Evolutionary conservation across 2,113 vertebrate species (phyloP), one percentile per base, ranked within the genome.

Genomic region (Picathartes gymnocephalus): DNA sequence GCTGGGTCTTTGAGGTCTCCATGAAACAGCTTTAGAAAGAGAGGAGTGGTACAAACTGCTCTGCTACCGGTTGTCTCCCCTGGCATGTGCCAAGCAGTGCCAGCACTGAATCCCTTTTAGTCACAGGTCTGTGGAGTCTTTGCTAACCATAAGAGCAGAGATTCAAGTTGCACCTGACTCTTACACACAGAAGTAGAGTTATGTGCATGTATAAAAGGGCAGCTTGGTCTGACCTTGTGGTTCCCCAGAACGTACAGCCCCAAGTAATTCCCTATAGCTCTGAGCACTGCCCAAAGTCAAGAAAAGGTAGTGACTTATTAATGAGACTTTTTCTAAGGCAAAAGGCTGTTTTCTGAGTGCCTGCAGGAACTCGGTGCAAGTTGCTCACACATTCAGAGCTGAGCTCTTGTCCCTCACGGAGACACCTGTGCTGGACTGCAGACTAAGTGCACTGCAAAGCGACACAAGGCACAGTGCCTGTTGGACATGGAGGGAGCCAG

Each of bases 171-270:
- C 50, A 44, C 33, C 28, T 68, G 33, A 47, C 28, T 39, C 24
- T 27, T 53, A 27, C 6, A 40, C 25, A 7, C 7, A 19, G 24
- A 47, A 42, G 23, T 27, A 44, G 18, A 60, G 11, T 71, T 53
- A 37, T 0, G 0, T 73, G 44, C 18, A 39, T 0, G 0, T 19
- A 6, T 84, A 31, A 80, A 69, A 69, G n/a, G 9, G 4, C 2
- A 39, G 9, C 42, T 76, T 72, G 23, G 23, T 54, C 53, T 77
- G 54, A 72, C 30, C 31, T 51, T 57, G 24, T 80, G 30, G 21
- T n/a, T 91, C 42, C 7, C 10, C 37, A 77, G 44, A 54, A 47
- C 33, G 44, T 50, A 50, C 28, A 72, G 68, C 27, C 37, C 37
- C 28, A 10, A 2, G 0, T 69, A 40, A 23, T 72, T 39, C 51